A percentile compares a stretch with the other conserved stretches of the same genome.
Evolutionary conservation across 1,140 invertebrate species (phyloP).

Genomic region (Amphibalanus amphitrite): DNA sequence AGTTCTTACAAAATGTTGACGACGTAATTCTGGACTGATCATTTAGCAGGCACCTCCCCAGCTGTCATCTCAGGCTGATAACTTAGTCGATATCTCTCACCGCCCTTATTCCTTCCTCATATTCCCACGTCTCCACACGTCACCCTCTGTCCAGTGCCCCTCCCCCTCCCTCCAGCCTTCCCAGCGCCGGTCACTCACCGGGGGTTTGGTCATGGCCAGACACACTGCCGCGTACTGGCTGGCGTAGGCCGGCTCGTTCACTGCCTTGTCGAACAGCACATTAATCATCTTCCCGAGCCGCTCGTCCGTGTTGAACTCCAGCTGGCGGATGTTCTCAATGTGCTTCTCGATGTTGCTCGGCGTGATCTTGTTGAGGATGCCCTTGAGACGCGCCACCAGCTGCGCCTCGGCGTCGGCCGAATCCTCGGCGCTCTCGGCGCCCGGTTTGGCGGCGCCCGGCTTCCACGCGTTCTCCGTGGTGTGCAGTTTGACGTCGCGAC

Average conservation of each 20-base stretch:
- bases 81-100: too few relatives aligned
- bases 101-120: too few relatives aligned
- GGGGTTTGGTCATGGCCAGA: constrained; percentile 25
- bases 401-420: constrained; percentile 47
- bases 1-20: too few relatives aligned
- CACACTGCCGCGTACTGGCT: constrained; percentile 71
- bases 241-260: constrained; percentile 83
- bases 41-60: too few relatives aligned
- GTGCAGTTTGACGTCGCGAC: constrained; percentile 40
- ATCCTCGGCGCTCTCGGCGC: constrained; percentile 35
- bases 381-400: constrained; percentile 62
- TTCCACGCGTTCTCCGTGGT: constrained; percentile 81
- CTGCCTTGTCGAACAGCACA: constrained; percentile 82
- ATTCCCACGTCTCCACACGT: too few relatives aligned
- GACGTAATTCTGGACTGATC: too few relatives aligned
- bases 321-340: constrained; percentile 49
- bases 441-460: constrained; percentile 39
- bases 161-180: too few relatives aligned
- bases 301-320: constrained; percentile 63
- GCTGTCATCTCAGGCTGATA: too few relatives aligned
- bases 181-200: constrained; percentile 1
- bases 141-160: too few relatives aligned
- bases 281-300: constrained; percentile 67
- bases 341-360: constrained; percentile 78
- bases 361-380: constrained; percentile 85